Conservation (phyloP, 2,113 vertebrate genomes). For the Gymnobelideus leadbeateri region DNA sequence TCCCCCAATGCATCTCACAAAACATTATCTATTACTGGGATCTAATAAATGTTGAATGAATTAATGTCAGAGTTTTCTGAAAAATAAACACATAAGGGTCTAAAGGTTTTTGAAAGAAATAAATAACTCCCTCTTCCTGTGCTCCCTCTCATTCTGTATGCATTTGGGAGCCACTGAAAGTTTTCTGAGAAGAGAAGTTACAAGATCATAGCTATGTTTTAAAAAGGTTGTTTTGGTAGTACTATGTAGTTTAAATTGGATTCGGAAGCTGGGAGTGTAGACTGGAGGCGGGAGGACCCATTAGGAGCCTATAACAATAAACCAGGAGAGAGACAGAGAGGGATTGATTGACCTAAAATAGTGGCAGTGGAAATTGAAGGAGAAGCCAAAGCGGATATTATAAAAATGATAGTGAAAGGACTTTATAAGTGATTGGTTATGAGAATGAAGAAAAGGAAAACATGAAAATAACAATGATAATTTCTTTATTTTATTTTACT, state of each 20-base stretch:
- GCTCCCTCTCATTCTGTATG: neutral
- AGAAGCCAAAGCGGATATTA: neutral
- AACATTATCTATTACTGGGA: neutral
- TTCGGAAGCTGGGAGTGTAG: neutral
- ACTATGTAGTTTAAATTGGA: neutral
- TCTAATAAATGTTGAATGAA: neutral
- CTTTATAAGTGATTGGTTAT: neutral
- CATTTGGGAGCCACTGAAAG: neutral
- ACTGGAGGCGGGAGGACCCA: neutral
- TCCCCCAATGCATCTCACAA: neutral
- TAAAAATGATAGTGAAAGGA: neutral
- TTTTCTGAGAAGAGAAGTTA: neutral
- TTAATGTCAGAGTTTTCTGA: neutral
- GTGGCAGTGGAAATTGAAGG: neutral
- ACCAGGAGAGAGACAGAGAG: neutral
- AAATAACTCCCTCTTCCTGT: neutral
- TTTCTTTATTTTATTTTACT: neutral
- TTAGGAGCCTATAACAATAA: neutral
- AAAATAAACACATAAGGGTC: neutral
- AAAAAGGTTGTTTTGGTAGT: neutral
- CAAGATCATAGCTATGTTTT: neutral
- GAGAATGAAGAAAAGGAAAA: neutral
- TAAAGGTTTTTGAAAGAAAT: neutral
- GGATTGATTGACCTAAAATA: neutral
- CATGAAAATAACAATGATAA: neutral